phyloP scores from a whole-genome alignment of 1,140 invertebrate species.

The Mercenaria mercenaria region DNA sequence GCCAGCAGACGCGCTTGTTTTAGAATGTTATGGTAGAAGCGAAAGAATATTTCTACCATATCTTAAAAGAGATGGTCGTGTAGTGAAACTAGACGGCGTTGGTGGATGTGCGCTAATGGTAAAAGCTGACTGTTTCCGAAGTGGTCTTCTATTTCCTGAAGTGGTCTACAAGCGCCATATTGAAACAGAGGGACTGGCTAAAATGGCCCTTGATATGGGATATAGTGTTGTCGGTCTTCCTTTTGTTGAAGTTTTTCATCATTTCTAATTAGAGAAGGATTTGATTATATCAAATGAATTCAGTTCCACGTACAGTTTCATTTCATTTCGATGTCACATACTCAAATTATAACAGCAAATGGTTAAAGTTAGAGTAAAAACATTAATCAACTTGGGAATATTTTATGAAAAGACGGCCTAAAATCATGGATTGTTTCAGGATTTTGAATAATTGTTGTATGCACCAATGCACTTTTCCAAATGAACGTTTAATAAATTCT shows the following conservation, averaged over 20 bases:
- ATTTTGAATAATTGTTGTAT: too few species aligned
- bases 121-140: slow-evolving; percentile 73
- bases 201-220: slow-evolving; percentile 79
- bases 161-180: slow-evolving; percentile 79
- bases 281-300: too few species aligned
- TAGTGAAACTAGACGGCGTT: slow-evolving; percentile 83
- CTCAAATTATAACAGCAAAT: too few species aligned
- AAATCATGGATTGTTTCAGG: too few species aligned
- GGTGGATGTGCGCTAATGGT: slow-evolving; percentile 82
- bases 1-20: slow-evolving; percentile 66
- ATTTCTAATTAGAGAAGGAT: too few species aligned
- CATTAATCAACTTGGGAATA: too few species aligned
- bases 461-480: too few species aligned
- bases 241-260: slow-evolving; percentile 80
- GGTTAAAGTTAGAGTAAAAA: too few species aligned
- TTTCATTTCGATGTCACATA: too few species aligned
- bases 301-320: too few species aligned
- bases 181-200: slow-evolving; percentile 83
- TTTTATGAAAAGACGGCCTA: too few species aligned
- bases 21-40: slow-evolving; percentile 80
- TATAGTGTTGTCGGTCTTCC: slow-evolving; percentile 79
- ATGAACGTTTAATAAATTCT: too few species aligned
- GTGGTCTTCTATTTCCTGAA: slow-evolving; percentile 81
- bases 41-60: slow-evolving; percentile 78
- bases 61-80: slow-evolving; percentile 76